Conservation (phyloP, 2,797 vertebrate genomes). For the Sebastes nivosus region DNA sequence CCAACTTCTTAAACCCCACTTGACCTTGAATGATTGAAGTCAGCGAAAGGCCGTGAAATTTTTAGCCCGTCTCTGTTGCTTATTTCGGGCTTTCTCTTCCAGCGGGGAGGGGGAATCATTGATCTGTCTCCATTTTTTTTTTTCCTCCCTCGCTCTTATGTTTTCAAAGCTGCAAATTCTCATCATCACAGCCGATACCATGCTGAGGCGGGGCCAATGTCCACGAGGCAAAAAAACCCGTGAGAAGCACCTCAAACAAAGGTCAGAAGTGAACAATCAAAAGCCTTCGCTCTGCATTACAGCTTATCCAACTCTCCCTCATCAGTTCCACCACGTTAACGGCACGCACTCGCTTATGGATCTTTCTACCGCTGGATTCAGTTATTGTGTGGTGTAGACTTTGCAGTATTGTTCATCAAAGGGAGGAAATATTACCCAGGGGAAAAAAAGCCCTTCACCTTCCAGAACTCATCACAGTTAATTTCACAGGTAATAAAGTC, state of each 20-base stretch:
- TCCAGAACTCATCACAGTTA: conserved; percentile 69
- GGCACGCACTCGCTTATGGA: neutral
- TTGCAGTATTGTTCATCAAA: conserved; percentile 59
- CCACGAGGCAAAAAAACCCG: conserved; percentile 12
- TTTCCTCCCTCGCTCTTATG: neutral
- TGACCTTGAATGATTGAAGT: conserved; percentile 54
- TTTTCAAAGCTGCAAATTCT: conserved; percentile 50
- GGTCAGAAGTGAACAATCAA: conserved; percentile 52
- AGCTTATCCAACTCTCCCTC: conserved; percentile 5
- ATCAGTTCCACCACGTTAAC: conserved; percentile 51
- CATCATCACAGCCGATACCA: conserved; percentile 44
- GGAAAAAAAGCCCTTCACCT: conserved; percentile 50
- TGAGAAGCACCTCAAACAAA: conserved; percentile 46
- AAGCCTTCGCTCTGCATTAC: conserved; percentile 29
- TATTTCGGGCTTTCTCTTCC: neutral
- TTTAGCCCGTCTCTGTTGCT: neutral
- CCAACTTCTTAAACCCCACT: conserved; percentile 33
- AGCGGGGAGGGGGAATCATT: conserved; percentile 13
- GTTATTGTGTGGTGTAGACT: conserved; percentile 32
- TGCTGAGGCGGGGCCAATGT: conserved; percentile 24
- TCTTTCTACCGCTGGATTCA: neutral
- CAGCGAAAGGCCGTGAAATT: conserved; percentile 21
- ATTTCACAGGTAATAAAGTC: conserved; percentile 76
- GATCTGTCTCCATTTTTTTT: conserved; percentile 19
- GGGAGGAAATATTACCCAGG: conserved; percentile 44